Percentiles rank a stretch among this genome's conserved stretches.
phyloP scores from a whole-genome alignment of 1,140 invertebrate genomes.

The Drosophila prosaltans region DNA sequence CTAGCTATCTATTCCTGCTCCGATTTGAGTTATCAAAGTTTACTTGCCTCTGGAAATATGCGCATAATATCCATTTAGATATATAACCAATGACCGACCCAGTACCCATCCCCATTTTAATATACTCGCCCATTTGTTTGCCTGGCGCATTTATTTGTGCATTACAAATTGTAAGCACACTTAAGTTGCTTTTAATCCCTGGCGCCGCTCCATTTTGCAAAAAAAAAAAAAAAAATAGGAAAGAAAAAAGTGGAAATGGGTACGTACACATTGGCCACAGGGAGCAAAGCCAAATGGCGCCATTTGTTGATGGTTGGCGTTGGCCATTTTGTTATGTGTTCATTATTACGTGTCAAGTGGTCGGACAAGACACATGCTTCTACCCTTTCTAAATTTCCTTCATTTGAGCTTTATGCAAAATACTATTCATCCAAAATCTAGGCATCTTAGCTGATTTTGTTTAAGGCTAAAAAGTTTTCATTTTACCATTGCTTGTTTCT shows the following conservation, averaged over 20 bases:
- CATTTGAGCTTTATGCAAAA: too few species aligned
- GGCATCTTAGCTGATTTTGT: too few species aligned
- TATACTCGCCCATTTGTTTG: conserved; percentile 49
- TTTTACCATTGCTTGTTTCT: not conserved
- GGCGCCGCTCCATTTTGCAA: conserved; percentile 78
- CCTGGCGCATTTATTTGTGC: conserved; percentile 68
- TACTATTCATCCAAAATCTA: too few species aligned
- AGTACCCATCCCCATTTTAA: conserved; percentile 13
- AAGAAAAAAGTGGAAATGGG: conserved; percentile 31
- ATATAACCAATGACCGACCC: conserved; percentile 57
- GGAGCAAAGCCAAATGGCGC: conserved; percentile 49
- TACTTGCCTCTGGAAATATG: conserved; percentile 43
- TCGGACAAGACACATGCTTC: not conserved
- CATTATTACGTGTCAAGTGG: conserved; percentile 13
- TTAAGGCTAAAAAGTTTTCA: too few species aligned
- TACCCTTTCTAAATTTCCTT: too few species aligned
- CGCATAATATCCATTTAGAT: conserved; percentile 77
- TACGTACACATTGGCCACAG: conserved; percentile 23
- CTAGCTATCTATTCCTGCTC: conserved; percentile 61
- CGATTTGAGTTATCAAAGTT: conserved; percentile 63
- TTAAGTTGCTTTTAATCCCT: conserved; percentile 75
- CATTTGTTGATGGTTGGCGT: conserved; percentile 42
- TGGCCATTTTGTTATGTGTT: conserved; percentile 30
- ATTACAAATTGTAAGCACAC: conserved; percentile 73
- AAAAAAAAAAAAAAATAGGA: conserved; percentile 44